Conservation (phyloP, 2,888 invertebrate species). For the Tenthredo distinguenda region DNA sequence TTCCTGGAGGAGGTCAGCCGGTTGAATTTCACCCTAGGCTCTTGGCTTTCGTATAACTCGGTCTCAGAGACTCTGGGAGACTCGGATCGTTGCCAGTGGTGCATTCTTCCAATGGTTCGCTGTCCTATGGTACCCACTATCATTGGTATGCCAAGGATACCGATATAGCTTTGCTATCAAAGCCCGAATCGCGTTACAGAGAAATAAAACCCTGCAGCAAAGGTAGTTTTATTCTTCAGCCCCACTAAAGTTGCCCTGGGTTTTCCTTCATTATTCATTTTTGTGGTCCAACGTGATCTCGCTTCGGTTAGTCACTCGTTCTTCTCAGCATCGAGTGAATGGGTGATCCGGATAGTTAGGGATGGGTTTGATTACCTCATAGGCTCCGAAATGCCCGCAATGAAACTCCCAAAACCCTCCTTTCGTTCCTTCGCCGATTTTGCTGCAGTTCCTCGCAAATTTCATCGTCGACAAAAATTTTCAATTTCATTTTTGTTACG, state of each 20-base stretch:
- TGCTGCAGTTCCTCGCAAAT: background rate
- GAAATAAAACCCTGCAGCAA: conserved; percentile 34
- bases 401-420: background rate
- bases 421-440: background rate
- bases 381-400: background rate
- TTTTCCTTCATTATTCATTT: conserved; percentile 44
- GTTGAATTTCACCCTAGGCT: conserved; percentile 48
- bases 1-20: conserved; percentile 46
- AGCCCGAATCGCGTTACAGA: conserved; percentile 38
- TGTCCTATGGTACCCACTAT: background rate
- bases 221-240: conserved; percentile 29
- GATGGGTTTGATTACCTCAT: conserved; percentile 1
- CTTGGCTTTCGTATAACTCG: conserved; percentile 44
- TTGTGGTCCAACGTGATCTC: conserved; percentile 30
- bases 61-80: background rate
- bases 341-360: background rate
- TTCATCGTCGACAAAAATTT: background rate
- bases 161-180: conserved; percentile 49
- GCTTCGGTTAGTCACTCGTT: background rate
- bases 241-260: background rate
- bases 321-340: background rate
- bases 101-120: conserved; percentile 32
- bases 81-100: conserved; percentile 40
- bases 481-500: background rate
- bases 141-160: conserved; percentile 47